Conservation (phyloP, 2,797 vertebrate genomes). For the Catamblyrhynchus diadema region DNA sequence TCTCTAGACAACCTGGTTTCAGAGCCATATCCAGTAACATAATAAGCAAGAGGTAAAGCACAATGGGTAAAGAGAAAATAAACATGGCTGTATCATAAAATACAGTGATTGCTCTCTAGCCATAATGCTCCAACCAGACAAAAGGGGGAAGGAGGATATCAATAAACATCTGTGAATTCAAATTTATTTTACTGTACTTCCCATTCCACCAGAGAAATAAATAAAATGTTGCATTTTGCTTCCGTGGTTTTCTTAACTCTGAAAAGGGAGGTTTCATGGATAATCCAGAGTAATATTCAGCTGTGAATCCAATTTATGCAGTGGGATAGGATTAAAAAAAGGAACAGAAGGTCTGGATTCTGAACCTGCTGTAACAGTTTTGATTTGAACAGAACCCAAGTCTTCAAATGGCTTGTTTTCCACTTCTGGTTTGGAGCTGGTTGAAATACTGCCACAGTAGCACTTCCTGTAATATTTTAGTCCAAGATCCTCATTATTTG, state of each 20-base stretch:
- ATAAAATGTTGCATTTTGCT: background rate
- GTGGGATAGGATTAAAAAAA: slow-evolving; percentile 57
- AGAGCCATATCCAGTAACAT: background rate
- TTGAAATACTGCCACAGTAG: slow-evolving; percentile 69
- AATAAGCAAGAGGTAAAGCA: background rate
- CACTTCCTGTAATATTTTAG: slow-evolving; percentile 64
- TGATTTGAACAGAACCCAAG: slow-evolving; percentile 61
- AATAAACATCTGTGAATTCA: background rate
- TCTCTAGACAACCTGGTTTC: background rate
- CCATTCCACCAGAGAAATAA: background rate
- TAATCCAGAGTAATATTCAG: slow-evolving; percentile 48
- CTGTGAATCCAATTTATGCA: slow-evolving; percentile 62
- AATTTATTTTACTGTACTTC: background rate
- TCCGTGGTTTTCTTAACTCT: background rate
- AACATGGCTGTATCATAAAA: background rate
- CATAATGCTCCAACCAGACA: background rate
- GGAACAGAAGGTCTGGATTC: slow-evolving; percentile 65
- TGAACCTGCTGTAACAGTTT: slow-evolving; percentile 61
- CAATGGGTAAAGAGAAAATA: background rate
- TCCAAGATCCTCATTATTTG: slow-evolving; percentile 67
- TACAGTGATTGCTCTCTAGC: background rate
- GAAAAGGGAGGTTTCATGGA: slow-evolving; percentile 15
- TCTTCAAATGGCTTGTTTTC: slow-evolving; percentile 66
- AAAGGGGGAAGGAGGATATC: background rate
- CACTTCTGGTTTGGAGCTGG: slow-evolving; percentile 68